Percentiles rank a stretch among this genome's conserved stretches.
These are phyloP conservation scores for Pantherophis guttatus DNA, from an alignment of 2,113 vertebrate genomes.

Conservation along the genomic window DNA sequence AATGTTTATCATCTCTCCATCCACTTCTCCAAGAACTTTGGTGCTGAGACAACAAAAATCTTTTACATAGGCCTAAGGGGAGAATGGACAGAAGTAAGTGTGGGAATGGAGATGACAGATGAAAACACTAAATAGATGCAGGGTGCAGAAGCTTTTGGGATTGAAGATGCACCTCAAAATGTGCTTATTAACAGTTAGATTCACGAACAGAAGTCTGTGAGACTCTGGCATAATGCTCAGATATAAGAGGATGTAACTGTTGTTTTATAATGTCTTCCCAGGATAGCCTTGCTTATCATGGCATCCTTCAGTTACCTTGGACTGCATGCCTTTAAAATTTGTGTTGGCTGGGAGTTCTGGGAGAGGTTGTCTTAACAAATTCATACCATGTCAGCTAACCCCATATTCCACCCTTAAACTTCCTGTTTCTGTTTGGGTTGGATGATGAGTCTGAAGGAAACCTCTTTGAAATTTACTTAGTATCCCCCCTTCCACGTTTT, in stretches of 20 bases:
- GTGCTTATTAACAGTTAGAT: background rate
- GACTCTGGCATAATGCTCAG: background rate
- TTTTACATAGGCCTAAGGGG: slow-evolving; percentile 93
- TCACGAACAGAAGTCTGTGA: background rate
- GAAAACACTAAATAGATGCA: background rate
- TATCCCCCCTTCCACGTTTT: background rate
- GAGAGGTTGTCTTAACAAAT: background rate
- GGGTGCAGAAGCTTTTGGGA: background rate
- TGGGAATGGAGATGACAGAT: background rate
- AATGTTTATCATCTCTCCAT: slow-evolving; percentile 90
- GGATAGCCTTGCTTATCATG: background rate
- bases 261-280: background rate
- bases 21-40: slow-evolving; percentile 94
- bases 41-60: slow-evolving; percentile 84
- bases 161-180: background rate
- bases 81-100: slow-evolving; percentile 87
- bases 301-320: background rate
- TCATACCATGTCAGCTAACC: background rate
- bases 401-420: background rate
- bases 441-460: background rate
- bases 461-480: background rate
- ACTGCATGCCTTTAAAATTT: background rate
- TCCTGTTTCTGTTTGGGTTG: background rate
- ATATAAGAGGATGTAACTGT: background rate
- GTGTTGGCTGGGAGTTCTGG: background rate